A percentile compares a stretch with the other conserved stretches of the same genome.
phyloP scores from a whole-genome alignment of 2,797 vertebrate genomes.

The Heliangelus exortis region DNA sequence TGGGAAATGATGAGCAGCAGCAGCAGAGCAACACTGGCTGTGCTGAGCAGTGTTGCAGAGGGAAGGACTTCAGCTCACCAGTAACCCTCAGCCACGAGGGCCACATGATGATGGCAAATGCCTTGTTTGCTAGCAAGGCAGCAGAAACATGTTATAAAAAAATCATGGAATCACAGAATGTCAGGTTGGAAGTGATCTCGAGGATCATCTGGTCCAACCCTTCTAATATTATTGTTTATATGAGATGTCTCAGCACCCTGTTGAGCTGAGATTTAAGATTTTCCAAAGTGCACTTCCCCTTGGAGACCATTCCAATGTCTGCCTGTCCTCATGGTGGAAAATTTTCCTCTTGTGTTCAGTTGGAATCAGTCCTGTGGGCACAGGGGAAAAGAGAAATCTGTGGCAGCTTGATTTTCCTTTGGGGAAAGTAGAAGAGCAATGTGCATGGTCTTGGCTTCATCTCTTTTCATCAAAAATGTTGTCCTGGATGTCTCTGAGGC shows the following conservation, averaged over 20 bases:
- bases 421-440: not conserved
- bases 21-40: not conserved
- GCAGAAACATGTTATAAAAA: not conserved
- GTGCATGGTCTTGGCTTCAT: not conserved
- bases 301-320: too few relatives aligned
- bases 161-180: too few relatives aligned
- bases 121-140: not conserved
- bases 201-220: too few relatives aligned
- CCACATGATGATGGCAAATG: not conserved
- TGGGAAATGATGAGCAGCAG: not conserved
- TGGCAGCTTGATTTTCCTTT: not conserved
- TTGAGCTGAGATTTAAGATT: too few relatives aligned
- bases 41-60: not conserved
- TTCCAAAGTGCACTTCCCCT: too few relatives aligned
- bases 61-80: not conserved
- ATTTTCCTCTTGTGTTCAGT: too few relatives aligned
- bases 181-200: too few relatives aligned
- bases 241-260: too few relatives aligned
- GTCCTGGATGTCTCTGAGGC: not conserved
- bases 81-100: not conserved
- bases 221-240: too few relatives aligned
- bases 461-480: not conserved
- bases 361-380: not conserved
- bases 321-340: too few relatives aligned
- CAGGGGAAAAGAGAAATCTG: not conserved